Conservation (phyloP, 35 echinoderm and acorn worm species). For the Nesometra sesokonis region DNA sequence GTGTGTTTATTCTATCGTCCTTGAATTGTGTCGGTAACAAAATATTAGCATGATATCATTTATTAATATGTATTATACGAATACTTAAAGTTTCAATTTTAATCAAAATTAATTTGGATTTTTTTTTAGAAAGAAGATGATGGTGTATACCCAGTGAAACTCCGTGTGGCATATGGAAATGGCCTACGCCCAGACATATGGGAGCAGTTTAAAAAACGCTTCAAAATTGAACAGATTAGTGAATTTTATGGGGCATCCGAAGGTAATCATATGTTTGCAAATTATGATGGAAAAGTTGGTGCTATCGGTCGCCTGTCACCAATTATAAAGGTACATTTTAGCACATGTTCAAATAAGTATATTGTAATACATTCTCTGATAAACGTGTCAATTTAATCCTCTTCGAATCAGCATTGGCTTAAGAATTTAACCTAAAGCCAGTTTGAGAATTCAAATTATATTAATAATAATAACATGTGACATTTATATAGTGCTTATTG, state of each 20-base stretch:
- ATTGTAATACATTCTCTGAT: too few relatives aligned
- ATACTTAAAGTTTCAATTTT: too few relatives aligned
- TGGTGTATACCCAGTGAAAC: conserved; percentile 18
- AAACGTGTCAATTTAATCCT: too few relatives aligned
- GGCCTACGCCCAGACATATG: conserved; percentile 51
- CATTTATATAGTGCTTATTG: too few relatives aligned
- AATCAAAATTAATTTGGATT: neutral
- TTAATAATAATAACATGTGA: too few relatives aligned
- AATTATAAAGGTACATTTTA: conserved; percentile 26
- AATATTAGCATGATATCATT: too few relatives aligned
- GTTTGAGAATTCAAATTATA: too few relatives aligned
- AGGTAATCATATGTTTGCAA: conserved; percentile 20
- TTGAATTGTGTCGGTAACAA: too few relatives aligned
- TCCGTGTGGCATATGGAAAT: conserved; percentile 11
- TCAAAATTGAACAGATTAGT: conserved; percentile 23
- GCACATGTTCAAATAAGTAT: too few relatives aligned
- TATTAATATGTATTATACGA: too few relatives aligned
- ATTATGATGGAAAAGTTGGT: conserved; percentile 48
- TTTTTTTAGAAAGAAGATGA: conserved; percentile 30
- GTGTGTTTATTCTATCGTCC: neutral
- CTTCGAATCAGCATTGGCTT: too few relatives aligned
- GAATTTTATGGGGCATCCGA: conserved; percentile 55
- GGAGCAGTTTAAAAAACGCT: conserved; percentile 35
- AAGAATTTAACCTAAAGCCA: too few relatives aligned
- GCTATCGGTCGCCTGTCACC: conserved; percentile 32